These are phyloP conservation scores for Brachyhypopomus occidentalis DNA, from an alignment of 2,113 vertebrate species.

Conservation along the genomic window DNA sequence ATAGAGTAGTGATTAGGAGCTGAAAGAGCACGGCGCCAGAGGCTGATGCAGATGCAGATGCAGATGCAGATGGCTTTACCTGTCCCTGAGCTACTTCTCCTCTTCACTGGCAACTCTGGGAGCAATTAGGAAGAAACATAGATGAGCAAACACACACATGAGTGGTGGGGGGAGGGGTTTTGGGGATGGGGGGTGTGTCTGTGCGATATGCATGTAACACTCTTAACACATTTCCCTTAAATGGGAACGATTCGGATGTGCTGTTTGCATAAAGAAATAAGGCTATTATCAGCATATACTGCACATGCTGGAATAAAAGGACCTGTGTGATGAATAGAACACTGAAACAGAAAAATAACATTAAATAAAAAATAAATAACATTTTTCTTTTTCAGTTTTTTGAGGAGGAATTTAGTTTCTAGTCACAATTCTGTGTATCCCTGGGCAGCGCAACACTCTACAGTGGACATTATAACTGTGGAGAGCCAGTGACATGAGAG, in stretches of 20 bases:
- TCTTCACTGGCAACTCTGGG: conserved; percentile 73
- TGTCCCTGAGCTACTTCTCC: conserved; percentile 66
- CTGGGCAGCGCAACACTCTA: too few relatives aligned
- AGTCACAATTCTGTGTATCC: too few relatives aligned
- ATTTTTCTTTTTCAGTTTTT: too few relatives aligned
- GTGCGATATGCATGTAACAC: conserved; percentile 37
- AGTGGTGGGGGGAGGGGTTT: conserved; percentile 37
- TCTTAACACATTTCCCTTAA: conserved; percentile 14
- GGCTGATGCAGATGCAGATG: neutral
- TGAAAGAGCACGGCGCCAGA: neutral
- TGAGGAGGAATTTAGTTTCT: too few relatives aligned
- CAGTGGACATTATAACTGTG: too few relatives aligned
- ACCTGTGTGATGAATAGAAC: too few relatives aligned
- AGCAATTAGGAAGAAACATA: conserved; percentile 48
- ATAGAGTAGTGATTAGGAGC: neutral
- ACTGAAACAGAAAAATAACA: neutral
- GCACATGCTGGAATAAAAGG: neutral
- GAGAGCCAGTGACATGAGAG: neutral
- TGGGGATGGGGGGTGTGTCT: neutral
- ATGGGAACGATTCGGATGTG: conserved; percentile 7
- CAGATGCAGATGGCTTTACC: conserved; percentile 62
- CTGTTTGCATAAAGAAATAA: conserved; percentile 15
- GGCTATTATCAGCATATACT: neutral
- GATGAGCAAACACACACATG: conserved; percentile 48
- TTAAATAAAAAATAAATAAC: too few relatives aligned